A percentile compares a stretch with the other conserved stretches of the same genome.
Evolutionary conservation across 2,113 vertebrate genomes (phyloP).

Genomic region (Lasiurus borealis): DNA sequence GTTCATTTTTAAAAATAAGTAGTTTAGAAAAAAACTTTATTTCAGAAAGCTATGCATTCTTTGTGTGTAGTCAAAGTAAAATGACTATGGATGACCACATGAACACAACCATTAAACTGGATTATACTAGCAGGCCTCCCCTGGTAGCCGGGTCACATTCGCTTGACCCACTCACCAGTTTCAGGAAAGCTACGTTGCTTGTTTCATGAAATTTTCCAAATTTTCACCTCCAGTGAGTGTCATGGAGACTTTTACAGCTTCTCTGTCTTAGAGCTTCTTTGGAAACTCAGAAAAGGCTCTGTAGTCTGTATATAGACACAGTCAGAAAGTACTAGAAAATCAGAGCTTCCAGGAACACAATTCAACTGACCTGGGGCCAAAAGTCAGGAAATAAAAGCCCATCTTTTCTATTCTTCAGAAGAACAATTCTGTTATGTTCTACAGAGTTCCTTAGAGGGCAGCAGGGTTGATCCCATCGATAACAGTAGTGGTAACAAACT

Average conservation of each 20-base stretch:
- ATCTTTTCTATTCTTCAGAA: neutral
- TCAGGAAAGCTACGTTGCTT: neutral
- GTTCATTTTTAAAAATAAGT: neutral
- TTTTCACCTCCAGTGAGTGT: neutral
- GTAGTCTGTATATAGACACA: neutral
- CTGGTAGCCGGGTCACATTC: neutral
- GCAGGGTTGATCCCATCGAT: neutral
- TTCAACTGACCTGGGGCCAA: neutral
- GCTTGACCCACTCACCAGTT: neutral
- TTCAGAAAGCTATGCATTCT: neutral
- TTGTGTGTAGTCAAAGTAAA: neutral
- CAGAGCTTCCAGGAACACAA: neutral
- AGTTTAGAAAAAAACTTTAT: neutral
- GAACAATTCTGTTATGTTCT: neutral
- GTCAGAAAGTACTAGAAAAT: neutral
- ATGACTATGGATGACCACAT: neutral
- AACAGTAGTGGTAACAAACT: neutral
- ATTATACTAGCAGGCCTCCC: neutral
- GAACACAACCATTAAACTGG: neutral
- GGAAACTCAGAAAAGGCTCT: neutral
- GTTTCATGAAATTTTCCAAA: neutral
- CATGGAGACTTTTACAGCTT: neutral
- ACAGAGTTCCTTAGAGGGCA: neutral
- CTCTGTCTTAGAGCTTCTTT: neutral
- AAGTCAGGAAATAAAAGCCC: neutral